Percentiles rank a stretch among this genome's conserved stretches.
phyloP scores from a whole-genome alignment of 2,113 vertebrate genomes.

The Corvus hawaiiensis region DNA sequence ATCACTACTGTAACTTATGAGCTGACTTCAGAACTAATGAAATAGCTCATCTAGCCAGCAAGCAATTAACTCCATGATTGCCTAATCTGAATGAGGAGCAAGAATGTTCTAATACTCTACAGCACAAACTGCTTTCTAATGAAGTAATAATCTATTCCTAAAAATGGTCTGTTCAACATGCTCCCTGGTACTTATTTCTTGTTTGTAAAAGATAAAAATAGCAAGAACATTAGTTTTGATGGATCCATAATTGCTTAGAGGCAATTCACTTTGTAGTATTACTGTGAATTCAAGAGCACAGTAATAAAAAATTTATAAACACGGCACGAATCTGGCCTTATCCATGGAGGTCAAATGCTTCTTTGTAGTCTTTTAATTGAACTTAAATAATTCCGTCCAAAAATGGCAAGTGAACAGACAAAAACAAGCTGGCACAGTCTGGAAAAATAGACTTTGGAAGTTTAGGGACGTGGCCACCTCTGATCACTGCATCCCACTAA shows the following conservation, averaged over 20 bases:
- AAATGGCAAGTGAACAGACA: background rate
- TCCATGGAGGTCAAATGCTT: background rate
- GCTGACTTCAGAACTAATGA: background rate
- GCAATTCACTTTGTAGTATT: background rate
- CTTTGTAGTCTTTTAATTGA: background rate
- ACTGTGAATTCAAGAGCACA: background rate
- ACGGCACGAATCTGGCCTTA: background rate
- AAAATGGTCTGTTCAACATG: background rate
- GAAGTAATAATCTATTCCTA: background rate
- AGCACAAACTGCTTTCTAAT: background rate
- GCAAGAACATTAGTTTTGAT: background rate
- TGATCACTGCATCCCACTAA: background rate
- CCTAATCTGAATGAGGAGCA: background rate
- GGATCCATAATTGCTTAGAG: background rate
- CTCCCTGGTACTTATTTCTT: background rate
- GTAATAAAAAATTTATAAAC: background rate
- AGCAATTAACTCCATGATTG: constrained; percentile 3
- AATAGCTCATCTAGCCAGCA: background rate
- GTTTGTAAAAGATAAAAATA: background rate
- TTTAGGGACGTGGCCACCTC: background rate
- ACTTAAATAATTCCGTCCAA: background rate
- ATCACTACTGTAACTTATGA: background rate
- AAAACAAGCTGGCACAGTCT: background rate
- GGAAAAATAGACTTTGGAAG: background rate
- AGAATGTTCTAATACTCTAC: background rate